Percentiles rank a stretch among this genome's conserved stretches.
Conservation (phyloP, 2,888 invertebrate species). For the Amphimallon solstitiale region DNA sequence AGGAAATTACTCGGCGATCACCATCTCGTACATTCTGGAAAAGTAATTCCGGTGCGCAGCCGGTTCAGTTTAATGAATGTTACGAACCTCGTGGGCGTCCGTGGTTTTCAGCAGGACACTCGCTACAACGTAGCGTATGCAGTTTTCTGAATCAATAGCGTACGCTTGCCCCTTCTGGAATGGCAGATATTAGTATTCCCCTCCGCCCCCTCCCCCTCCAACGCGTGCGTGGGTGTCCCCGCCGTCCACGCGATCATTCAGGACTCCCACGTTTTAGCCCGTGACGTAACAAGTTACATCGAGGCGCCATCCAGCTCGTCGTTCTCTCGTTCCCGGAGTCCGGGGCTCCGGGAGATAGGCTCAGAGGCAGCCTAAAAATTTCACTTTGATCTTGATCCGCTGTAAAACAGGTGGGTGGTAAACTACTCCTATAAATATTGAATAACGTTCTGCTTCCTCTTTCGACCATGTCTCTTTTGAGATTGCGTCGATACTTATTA, state of each 20-base stretch:
- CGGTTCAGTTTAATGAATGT: constrained; percentile 7
- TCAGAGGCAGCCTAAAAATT: constrained; percentile 36
- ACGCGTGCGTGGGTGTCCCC: constrained; percentile 44
- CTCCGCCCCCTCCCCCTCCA: neutral
- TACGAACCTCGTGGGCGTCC: constrained; percentile 3
- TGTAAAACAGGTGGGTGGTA: constrained; percentile 35
- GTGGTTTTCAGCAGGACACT: constrained; percentile 4
- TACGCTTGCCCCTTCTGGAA: constrained; percentile 6
- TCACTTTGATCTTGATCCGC: constrained; percentile 33
- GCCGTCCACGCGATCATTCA: constrained; percentile 62
- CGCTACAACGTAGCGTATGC: constrained; percentile 1
- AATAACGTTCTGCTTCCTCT: neutral
- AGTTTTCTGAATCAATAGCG: neutral
- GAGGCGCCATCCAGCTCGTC: constrained; percentile 58
- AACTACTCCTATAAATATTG: neutral
- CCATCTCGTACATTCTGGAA: constrained; percentile 39
- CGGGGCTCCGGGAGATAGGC: constrained; percentile 54
- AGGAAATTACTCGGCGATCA: constrained; percentile 49
- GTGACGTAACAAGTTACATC: constrained; percentile 69
- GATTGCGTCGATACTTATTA: no score
- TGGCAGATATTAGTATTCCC: constrained; percentile 7
- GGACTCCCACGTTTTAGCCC: constrained; percentile 63
- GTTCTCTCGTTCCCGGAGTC: constrained; percentile 48
- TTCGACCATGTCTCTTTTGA: no score
- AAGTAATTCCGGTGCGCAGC: constrained; percentile 12